Percentiles rank a stretch among this genome's conserved stretches.
Evolutionary conservation across 1,140 invertebrate species (phyloP).

Genomic region (Mya arenaria): DNA sequence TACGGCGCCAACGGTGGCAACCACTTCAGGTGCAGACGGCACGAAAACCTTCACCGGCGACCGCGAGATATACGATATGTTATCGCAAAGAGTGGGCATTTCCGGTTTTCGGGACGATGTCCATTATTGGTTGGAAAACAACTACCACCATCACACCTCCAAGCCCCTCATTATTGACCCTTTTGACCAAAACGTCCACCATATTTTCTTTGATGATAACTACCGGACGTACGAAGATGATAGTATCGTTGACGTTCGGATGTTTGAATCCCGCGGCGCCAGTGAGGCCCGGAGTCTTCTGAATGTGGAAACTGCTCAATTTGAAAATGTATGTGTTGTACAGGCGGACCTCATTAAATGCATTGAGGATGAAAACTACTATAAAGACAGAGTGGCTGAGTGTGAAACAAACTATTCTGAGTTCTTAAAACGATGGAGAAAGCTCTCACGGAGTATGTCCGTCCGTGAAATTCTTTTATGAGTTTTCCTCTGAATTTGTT

Average conservation of each 20-base stretch:
- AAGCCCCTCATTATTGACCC: constrained; percentile 78
- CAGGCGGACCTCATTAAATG: constrained; percentile 77
- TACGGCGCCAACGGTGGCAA: constrained; percentile 57
- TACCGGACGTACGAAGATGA: constrained; percentile 76
- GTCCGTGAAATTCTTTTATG: background rate
- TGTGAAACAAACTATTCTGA: constrained; percentile 76
- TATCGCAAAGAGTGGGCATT: constrained; percentile 70
- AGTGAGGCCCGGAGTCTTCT: constrained; percentile 65
- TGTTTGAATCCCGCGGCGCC: constrained; percentile 64
- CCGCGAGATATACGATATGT: constrained; percentile 72
- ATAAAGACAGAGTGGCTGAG: constrained; percentile 66
- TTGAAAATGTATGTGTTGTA: constrained; percentile 76
- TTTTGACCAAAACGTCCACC: constrained; percentile 70
- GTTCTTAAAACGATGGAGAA: constrained; percentile 55
- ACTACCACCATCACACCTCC: constrained; percentile 68
- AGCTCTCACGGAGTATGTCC: constrained; percentile 29
- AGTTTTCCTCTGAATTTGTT: no score
- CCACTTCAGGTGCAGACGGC: background rate
- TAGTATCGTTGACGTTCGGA: constrained; percentile 77
- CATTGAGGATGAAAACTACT: constrained; percentile 76
- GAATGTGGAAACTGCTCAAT: constrained; percentile 66
- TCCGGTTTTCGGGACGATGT: constrained; percentile 77
- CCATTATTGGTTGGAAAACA: constrained; percentile 73
- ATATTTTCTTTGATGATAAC: constrained; percentile 80
- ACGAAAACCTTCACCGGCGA: constrained; percentile 55